phyloP scores from a whole-genome alignment of 1,140 invertebrate genomes.

The Trichonephila inaurata region DNA sequence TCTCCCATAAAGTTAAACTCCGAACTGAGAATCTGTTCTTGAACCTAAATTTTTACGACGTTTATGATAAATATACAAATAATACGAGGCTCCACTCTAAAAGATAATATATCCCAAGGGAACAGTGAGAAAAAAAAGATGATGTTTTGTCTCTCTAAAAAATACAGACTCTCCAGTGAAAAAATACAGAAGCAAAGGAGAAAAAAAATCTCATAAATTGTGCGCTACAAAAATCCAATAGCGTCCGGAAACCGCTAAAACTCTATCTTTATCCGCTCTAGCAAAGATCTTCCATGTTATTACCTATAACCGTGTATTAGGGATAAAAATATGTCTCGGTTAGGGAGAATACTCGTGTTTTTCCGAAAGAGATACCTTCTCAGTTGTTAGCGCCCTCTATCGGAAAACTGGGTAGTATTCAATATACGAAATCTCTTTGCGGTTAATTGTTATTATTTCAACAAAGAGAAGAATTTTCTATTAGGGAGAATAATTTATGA shows the following conservation, averaged over 20 bases:
- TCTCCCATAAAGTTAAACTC: conserved; percentile 22
- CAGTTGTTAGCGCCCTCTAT: conserved; percentile 52
- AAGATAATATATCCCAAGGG: conserved; percentile 39
- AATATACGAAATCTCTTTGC: background rate
- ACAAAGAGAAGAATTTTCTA: background rate
- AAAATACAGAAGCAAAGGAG: background rate
- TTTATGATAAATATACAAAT: conserved; percentile 71
- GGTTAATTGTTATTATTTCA: conserved; percentile 49
- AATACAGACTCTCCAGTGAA: conserved; percentile 10
- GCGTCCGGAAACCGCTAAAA: conserved; percentile 31
- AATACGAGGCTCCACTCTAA: conserved; percentile 9
- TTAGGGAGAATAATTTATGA: background rate
- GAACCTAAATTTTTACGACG: conserved; percentile 68
- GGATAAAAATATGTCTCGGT: conserved; percentile 58
- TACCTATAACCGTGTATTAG: conserved; percentile 74
- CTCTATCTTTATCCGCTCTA: conserved; percentile 66
- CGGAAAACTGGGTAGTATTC: background rate
- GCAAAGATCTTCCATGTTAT: conserved; percentile 41
- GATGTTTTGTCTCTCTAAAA: conserved; percentile 3
- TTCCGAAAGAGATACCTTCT: background rate
- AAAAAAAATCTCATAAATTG: conserved; percentile 65
- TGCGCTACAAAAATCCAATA: conserved; percentile 40
- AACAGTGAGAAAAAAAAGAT: background rate
- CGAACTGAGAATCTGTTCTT: conserved; percentile 31
- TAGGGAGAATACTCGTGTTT: conserved; percentile 26